Percentiles rank a stretch among this genome's conserved stretches.
Conservation (phyloP, 1,140 invertebrate genomes). For the Microplitis mediator region DNA sequence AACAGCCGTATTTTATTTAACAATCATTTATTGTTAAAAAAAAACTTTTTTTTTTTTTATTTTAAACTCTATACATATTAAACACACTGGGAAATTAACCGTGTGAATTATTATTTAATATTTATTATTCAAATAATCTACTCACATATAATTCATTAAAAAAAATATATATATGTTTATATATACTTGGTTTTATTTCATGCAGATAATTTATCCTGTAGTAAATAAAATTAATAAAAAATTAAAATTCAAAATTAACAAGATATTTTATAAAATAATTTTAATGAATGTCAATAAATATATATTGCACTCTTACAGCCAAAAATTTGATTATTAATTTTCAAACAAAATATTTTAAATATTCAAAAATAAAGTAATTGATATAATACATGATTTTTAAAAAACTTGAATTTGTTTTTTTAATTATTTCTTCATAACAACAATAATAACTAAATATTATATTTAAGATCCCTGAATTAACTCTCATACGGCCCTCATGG, state of each 20-base stretch:
- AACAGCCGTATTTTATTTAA: constrained; percentile 36
- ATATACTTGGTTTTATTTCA: background rate
- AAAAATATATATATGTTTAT: background rate
- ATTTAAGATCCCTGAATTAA: constrained; percentile 56
- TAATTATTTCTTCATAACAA: constrained; percentile 13
- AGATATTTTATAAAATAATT: too few relatives aligned
- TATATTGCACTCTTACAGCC: too few relatives aligned
- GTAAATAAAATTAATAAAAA: too few relatives aligned
- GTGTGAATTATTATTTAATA: background rate
- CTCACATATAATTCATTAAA: background rate
- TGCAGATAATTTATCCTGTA: background rate
- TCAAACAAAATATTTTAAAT: too few relatives aligned
- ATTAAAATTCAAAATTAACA: too few relatives aligned
- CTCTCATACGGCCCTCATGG: constrained; percentile 45
- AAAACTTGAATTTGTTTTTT: constrained; percentile 4
- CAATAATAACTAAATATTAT: constrained; percentile 47
- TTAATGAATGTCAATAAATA: too few relatives aligned
- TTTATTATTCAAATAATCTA: background rate
- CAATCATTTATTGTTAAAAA: constrained; percentile 18
- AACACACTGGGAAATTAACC: background rate
- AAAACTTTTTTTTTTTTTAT: constrained; percentile 24
- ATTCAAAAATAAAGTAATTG: background rate
- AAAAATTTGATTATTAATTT: too few relatives aligned
- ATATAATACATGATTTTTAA: background rate
- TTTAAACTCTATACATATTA: constrained; percentile 14